phyloP scores from a whole-genome alignment of 2,797 vertebrate species.

The Ataeniobius toweri region DNA sequence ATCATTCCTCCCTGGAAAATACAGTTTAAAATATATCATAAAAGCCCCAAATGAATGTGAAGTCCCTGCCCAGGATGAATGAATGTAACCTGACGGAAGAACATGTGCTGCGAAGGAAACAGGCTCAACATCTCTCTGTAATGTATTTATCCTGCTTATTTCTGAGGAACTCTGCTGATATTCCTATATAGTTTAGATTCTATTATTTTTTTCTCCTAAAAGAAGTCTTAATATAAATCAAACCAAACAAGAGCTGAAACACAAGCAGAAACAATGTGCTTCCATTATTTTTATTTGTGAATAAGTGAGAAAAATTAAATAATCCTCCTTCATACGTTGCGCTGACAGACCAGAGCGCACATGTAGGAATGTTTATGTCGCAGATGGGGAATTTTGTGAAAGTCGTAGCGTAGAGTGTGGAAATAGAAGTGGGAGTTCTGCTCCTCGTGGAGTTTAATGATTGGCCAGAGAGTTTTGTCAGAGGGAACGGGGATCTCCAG shows the following conservation, averaged over 20 bases:
- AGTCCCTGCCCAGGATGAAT: not conserved
- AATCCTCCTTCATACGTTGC: not conserved
- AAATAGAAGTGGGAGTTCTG: conserved; percentile 12
- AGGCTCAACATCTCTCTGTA: not conserved
- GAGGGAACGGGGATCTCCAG: conserved; percentile 49
- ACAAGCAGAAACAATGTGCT: not conserved
- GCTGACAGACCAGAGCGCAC: not conserved
- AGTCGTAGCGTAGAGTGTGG: not conserved
- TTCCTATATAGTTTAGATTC: not conserved
- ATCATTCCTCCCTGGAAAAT: too few relatives aligned
- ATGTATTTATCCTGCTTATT: not conserved
- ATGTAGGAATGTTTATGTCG: not conserved
- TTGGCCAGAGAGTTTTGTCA: conserved; percentile 37
- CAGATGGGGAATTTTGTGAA: not conserved
- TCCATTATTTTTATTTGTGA: not conserved
- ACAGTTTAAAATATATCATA: not conserved
- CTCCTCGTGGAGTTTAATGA: conserved; percentile 30
- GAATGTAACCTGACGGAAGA: not conserved
- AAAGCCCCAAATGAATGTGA: not conserved
- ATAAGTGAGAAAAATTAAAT: not conserved
- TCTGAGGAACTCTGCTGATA: not conserved
- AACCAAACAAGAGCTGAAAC: too few relatives aligned
- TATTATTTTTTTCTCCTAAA: not conserved
- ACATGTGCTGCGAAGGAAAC: too few relatives aligned
- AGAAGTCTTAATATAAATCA: not conserved